Evolutionary conservation across 2,888 invertebrate species (phyloP).

Genomic region (Pristionchus arcanus): DNA sequence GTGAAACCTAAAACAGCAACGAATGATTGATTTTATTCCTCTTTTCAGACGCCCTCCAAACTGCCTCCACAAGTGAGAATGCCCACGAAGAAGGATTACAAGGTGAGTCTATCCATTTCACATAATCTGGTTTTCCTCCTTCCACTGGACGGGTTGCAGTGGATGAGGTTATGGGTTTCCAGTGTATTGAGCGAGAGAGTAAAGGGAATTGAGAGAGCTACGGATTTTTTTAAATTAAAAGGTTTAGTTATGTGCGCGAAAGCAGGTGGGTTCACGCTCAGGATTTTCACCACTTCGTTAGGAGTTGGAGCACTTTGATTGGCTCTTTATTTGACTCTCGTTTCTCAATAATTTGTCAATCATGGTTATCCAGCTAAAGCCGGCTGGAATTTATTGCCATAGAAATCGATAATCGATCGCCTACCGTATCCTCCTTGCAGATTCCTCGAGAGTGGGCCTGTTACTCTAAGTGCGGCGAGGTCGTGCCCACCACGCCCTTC

Average conservation of each 20-base stretch:
- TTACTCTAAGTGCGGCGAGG: slow-evolving; percentile 36
- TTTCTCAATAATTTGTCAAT: no score
- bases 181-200: no score
- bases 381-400: no score
- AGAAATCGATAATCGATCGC: not conserved
- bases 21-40: not conserved
- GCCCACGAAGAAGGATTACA: slow-evolving; percentile 14
- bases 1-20: not conserved
- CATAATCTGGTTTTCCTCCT: no score
- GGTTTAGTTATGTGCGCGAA: no score
- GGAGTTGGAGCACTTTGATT: no score
- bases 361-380: no score
- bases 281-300: not conserved
- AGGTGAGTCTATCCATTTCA: not conserved
- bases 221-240: no score
- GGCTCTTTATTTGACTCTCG: no score
- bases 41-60: not conserved
- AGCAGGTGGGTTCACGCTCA: not conserved
- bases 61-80: not conserved
- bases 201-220: no score
- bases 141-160: not conserved
- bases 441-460: slow-evolving; percentile 48
- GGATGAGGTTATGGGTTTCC: no score
- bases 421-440: slow-evolving; percentile 8
- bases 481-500: slow-evolving; percentile 50